Evolutionary conservation across 2,797 vertebrate genomes (phyloP).

Genomic region (Acipenser oxyrinchus): DNA sequence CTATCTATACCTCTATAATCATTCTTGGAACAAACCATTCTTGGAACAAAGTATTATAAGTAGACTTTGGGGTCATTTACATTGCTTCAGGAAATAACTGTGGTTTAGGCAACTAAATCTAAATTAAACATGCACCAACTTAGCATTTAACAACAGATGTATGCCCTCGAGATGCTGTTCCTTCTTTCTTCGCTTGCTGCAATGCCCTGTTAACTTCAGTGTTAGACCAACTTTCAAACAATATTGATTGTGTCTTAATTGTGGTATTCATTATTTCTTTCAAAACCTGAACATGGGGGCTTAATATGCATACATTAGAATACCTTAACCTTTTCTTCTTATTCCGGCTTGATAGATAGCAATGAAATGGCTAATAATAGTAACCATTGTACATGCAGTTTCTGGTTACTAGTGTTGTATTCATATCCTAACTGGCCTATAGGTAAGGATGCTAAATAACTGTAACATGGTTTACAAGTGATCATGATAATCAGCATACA

Average conservation of each 20-base stretch:
- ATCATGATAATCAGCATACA: too few relatives aligned
- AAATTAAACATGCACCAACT: conserved; percentile 51
- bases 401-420: too few relatives aligned
- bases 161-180: conserved; percentile 42
- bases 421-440: too few relatives aligned
- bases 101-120: conserved; percentile 27
- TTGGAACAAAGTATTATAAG: not conserved
- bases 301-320: not conserved
- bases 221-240: not conserved
- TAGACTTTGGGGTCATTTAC: conserved; percentile 43
- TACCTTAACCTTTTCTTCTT: not conserved
- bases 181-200: conserved; percentile 35
- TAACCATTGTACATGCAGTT: too few relatives aligned
- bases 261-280: not conserved
- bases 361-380: not conserved
- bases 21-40: too few relatives aligned
- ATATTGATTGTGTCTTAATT: not conserved
- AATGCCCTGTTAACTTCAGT: too few relatives aligned
- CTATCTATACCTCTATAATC: too few relatives aligned
- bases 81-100: conserved; percentile 46
- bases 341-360: not conserved
- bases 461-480: too few relatives aligned
- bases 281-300: not conserved
- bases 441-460: too few relatives aligned
- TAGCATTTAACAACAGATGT: conserved; percentile 47